Evolutionary conservation across 1,140 invertebrate species (phyloP).

Genomic region (Drosophila nigrodunni): DNA sequence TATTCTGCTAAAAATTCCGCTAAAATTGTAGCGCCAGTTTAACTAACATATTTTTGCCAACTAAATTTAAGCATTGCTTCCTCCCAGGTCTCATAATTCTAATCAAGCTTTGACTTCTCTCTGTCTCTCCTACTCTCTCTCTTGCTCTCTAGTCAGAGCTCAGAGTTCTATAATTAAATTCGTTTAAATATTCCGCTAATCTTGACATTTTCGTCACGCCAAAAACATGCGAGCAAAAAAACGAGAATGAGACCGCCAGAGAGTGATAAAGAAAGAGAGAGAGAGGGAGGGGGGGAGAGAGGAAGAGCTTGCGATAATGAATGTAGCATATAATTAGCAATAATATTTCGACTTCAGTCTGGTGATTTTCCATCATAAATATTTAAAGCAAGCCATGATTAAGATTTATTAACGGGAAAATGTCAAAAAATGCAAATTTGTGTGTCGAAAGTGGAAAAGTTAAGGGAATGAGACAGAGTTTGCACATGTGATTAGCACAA

Average conservation of each 20-base stretch:
- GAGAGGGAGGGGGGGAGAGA: not conserved
- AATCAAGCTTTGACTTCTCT: slow-evolving; percentile 22
- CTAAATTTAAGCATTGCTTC: slow-evolving; percentile 13
- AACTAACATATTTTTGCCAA: not conserved
- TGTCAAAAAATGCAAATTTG: slow-evolving; percentile 10
- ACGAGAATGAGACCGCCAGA: not conserved
- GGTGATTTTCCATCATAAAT: slow-evolving; percentile 40
- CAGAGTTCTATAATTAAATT: slow-evolving; percentile 26
- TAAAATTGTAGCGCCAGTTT: no score
- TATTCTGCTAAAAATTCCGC: no score
- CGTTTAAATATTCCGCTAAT: slow-evolving; percentile 27
- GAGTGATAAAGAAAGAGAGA: not conserved
- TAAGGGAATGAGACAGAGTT: slow-evolving; percentile 43
- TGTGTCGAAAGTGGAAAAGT: slow-evolving; percentile 16
- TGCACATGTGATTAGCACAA: slow-evolving; percentile 57
- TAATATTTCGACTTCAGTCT: slow-evolving; percentile 14
- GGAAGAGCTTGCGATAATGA: slow-evolving; percentile 21
- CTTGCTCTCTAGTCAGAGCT: slow-evolving; percentile 7
- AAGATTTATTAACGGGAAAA: slow-evolving; percentile 19
- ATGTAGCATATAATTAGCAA: slow-evolving; percentile 45
- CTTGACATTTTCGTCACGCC: slow-evolving; percentile 30
- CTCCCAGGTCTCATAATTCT: not conserved
- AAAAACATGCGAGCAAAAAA: slow-evolving; percentile 25
- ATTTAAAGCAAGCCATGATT: not conserved
- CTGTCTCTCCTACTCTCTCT: not conserved